phyloP scores from a whole-genome alignment of 2,113 vertebrate species.

The Cryptotis parvus region DNA sequence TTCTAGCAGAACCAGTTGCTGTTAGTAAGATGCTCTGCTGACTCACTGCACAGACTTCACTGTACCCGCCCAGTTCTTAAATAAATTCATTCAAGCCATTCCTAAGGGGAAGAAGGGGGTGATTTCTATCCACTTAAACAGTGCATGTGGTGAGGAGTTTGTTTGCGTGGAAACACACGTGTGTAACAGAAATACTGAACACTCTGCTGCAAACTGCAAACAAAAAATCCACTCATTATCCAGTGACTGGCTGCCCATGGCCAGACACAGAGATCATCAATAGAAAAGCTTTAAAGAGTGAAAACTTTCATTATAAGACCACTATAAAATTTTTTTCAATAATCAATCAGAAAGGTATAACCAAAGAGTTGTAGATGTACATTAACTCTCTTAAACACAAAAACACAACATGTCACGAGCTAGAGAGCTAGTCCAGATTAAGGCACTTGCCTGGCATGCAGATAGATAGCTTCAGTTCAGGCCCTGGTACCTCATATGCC shows the following conservation, averaged over 20 bases:
- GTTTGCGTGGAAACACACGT: not conserved
- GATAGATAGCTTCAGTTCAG: too few relatives aligned
- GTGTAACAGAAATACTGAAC: not conserved
- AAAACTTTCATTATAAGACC: constrained; percentile 73
- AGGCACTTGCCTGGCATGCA: too few relatives aligned
- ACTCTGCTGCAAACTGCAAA: not conserved
- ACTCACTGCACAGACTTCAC: not conserved
- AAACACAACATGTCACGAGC: not conserved
- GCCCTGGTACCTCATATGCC: too few relatives aligned
- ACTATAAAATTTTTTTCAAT: constrained; percentile 59
- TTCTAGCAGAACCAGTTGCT: not conserved
- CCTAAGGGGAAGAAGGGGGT: fast-evolving
- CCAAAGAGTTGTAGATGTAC: constrained; percentile 66
- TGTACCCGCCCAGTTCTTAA: not conserved
- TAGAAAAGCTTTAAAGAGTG: constrained; percentile 59
- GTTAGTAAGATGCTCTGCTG: not conserved
- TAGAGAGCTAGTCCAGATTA: too few relatives aligned
- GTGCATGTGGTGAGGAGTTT: too few relatives aligned
- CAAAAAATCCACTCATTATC: not conserved
- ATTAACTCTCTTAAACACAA: constrained; percentile 79
- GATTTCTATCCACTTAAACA: not conserved
- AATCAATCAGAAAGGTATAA: constrained; percentile 70
- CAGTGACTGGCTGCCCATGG: constrained; percentile 47
- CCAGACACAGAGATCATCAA: constrained; percentile 5
- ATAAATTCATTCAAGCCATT: fast-evolving